Conservation (phyloP, 2,797 vertebrate genomes). For the Rhabdomys pumilio region DNA sequence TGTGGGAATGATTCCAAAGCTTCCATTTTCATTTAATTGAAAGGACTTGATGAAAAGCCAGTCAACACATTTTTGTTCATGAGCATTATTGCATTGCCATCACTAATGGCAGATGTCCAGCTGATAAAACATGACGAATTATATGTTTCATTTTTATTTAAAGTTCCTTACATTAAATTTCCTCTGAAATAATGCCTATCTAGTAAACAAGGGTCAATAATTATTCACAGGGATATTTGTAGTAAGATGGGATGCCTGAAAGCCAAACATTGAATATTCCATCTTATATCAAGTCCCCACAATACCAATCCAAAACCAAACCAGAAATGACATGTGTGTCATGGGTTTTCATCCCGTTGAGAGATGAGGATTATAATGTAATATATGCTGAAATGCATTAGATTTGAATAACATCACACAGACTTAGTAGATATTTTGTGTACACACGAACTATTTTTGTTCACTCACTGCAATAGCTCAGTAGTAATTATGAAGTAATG, state of each 20-base stretch:
- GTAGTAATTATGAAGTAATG: background rate
- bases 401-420: slow-evolving; percentile 24
- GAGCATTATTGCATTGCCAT: background rate
- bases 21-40: background rate
- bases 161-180: slow-evolving; percentile 30
- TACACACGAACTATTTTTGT: slow-evolving; percentile 4
- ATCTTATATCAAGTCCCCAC: background rate
- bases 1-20: slow-evolving; percentile 3
- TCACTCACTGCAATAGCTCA: background rate
- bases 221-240: slow-evolving; percentile 33
- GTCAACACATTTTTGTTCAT: background rate
- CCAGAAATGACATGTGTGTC: background rate
- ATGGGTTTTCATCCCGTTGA: slow-evolving; percentile 4
- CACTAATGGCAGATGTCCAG: background rate
- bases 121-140: slow-evolving; percentile 23
- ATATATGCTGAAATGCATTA: background rate
- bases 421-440: slow-evolving; percentile 11
- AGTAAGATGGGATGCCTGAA: slow-evolving; percentile 20
- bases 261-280: background rate
- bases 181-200: background rate
- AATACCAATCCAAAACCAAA: slow-evolving; percentile 44
- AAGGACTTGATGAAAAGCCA: background rate
- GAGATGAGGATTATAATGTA: slow-evolving; percentile 9
- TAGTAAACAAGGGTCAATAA: background rate
- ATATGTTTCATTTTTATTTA: slow-evolving; percentile 44